These are phyloP conservation scores for Epinotia nisella DNA, from an alignment of 2,888 invertebrate species.

Conservation along the genomic window DNA sequence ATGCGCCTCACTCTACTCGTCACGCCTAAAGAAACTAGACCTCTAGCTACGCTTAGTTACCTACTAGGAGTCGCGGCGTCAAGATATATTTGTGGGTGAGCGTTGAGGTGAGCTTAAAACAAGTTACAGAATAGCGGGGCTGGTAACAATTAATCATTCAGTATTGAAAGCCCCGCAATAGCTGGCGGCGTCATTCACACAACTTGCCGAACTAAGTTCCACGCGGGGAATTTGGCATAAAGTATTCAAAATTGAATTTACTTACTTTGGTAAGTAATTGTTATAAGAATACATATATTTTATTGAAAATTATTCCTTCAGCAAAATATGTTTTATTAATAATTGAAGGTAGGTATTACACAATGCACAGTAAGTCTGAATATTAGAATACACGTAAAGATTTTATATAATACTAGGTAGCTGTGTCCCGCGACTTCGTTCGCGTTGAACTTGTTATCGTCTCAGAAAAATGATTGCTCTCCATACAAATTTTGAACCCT, in stretches of 20 bases:
- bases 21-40: too few relatives aligned
- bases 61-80: too few relatives aligned
- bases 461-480: too few relatives aligned
- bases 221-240: constrained; percentile 6
- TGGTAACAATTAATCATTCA: constrained; percentile 35
- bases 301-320: not conserved
- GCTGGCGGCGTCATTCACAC: constrained; percentile 13
- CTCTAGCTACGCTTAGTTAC: too few relatives aligned
- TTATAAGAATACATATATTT: not conserved
- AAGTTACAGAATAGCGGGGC: not conserved
- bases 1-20: too few relatives aligned
- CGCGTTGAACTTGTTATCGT: too few relatives aligned
- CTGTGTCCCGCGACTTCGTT: too few relatives aligned
- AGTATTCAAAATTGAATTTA: not conserved
- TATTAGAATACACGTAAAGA: not conserved
- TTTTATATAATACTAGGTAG: too few relatives aligned
- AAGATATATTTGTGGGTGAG: too few relatives aligned
- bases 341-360: not conserved
- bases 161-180: constrained; percentile 18
- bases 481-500: too few relatives aligned
- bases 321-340: not conserved
- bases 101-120: too few relatives aligned
- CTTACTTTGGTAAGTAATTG: constrained; percentile 1
- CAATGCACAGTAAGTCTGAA: not conserved
- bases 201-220: constrained; percentile 11